A percentile compares a stretch with the other conserved stretches of the same genome.
These are phyloP conservation scores for Dendrophyllia cribrosa DNA, from an alignment of 64 coral and sea anemone genomes.

Conservation along the genomic window DNA sequence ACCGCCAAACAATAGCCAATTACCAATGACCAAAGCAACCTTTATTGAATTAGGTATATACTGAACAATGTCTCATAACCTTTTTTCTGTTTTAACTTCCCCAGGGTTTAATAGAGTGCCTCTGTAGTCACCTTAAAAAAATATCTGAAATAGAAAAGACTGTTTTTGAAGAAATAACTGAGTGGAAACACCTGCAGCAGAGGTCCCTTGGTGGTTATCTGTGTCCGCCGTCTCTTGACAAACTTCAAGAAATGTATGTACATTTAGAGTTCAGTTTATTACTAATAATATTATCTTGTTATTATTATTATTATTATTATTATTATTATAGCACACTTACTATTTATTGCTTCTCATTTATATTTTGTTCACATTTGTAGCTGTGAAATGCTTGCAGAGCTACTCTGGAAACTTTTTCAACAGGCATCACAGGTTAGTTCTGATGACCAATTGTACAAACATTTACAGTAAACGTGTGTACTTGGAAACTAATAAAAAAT, in stretches of 20 bases:
- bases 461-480: no score
- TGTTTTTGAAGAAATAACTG: constrained; percentile 25
- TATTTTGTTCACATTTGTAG: constrained; percentile 9
- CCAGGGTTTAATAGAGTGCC: constrained; percentile 31
- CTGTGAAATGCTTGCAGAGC: constrained; percentile 63
- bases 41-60: no score
- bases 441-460: not conserved
- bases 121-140: constrained; percentile 33
- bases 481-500: no score
- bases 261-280: not conserved
- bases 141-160: constrained; percentile 30
- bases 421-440: constrained; percentile 42
- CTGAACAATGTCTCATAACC: no score
- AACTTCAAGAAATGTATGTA: constrained; percentile 68
- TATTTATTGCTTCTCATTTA: not conserved
- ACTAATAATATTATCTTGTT: not conserved
- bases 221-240: constrained; percentile 41
- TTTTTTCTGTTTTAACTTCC: not conserved
- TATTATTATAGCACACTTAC: not conserved
- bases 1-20: no score
- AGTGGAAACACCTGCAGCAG: constrained; percentile 56
- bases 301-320: not conserved
- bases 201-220: constrained; percentile 54
- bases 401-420: constrained; percentile 67
- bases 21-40: no score